Evolutionary conservation across 2,888 invertebrate genomes (phyloP).

Genomic region (Pemphredon lugubris): DNA sequence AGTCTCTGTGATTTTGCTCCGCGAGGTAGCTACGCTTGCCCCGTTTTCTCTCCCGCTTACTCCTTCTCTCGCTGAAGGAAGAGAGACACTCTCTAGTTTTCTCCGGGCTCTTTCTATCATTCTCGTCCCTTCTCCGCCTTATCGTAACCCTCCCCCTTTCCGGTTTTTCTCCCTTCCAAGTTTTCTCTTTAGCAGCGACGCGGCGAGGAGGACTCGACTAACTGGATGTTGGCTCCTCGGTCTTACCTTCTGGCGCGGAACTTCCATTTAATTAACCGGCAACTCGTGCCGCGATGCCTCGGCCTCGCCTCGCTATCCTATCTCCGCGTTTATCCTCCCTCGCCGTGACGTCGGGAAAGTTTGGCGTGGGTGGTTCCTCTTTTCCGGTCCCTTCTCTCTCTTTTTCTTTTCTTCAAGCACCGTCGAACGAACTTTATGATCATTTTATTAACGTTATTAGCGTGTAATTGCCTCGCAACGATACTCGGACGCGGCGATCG

Average conservation of each 20-base stretch:
- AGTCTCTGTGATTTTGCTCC: slow-evolving; percentile 31
- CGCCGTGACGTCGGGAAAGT: slow-evolving; percentile 33
- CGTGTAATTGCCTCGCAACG: no score
- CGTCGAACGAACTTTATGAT: no score
- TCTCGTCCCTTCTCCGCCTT: background rate
- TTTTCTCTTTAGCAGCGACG: slow-evolving; percentile 25
- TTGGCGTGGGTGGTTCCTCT: slow-evolving; percentile 1
- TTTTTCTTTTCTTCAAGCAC: no score
- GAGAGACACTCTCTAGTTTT: no score
- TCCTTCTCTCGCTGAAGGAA: no score
- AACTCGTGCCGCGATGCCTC: slow-evolving; percentile 48
- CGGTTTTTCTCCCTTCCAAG: slow-evolving; percentile 13
- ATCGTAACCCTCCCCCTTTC: background rate
- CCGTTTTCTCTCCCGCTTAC: slow-evolving; percentile 7
- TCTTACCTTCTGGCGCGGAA: slow-evolving; percentile 45
- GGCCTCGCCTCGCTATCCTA: slow-evolving; percentile 44
- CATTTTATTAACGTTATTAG: no score
- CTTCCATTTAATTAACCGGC: slow-evolving; percentile 59
- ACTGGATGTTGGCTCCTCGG: slow-evolving; percentile 52
- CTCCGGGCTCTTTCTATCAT: background rate
- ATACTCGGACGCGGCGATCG: no score
- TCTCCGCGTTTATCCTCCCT: slow-evolving; percentile 28
- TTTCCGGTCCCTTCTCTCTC: background rate
- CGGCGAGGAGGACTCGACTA: slow-evolving; percentile 23
- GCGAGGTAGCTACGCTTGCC: slow-evolving; percentile 17